Conservation (phyloP, 2,113 vertebrate species). For the Herpetotheres cachinnans region DNA sequence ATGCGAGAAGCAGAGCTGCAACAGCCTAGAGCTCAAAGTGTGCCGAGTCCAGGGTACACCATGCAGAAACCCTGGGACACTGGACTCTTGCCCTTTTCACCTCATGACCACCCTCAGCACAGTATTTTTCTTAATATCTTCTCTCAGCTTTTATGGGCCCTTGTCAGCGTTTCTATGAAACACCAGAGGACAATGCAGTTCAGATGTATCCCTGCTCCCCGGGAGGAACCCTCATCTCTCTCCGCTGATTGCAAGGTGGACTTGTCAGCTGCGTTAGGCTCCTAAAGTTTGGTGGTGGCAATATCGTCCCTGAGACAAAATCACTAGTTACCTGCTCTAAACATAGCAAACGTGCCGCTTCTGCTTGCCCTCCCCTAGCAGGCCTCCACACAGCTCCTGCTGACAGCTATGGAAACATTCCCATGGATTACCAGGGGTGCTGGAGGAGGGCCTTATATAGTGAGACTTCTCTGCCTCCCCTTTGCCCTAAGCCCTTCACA, state of each 20-base stretch:
- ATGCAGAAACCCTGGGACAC: background rate
- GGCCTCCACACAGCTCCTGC: background rate
- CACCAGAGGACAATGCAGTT: background rate
- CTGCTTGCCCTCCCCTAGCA: background rate
- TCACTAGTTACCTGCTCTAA: background rate
- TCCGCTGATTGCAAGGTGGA: background rate
- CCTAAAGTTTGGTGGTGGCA: background rate
- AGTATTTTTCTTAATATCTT: background rate
- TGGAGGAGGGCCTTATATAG: conserved; percentile 23
- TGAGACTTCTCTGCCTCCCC: background rate
- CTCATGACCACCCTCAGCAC: background rate
- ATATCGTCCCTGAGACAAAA: background rate
- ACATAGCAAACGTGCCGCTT: background rate
- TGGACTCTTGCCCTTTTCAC: background rate
- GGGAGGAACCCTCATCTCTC: background rate
- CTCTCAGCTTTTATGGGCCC: background rate
- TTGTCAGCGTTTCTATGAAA: background rate
- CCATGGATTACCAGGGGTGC: background rate
- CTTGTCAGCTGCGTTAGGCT: background rate
- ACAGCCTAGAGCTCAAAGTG: background rate
- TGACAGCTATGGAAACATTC: background rate
- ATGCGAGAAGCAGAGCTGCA: background rate
- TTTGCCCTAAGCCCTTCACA: conserved; percentile 34
- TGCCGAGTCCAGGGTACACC: background rate
- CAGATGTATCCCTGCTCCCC: background rate